Evolutionary conservation across 2,888 invertebrate species (phyloP).

Genomic region (Drosophila affinis): DNA sequence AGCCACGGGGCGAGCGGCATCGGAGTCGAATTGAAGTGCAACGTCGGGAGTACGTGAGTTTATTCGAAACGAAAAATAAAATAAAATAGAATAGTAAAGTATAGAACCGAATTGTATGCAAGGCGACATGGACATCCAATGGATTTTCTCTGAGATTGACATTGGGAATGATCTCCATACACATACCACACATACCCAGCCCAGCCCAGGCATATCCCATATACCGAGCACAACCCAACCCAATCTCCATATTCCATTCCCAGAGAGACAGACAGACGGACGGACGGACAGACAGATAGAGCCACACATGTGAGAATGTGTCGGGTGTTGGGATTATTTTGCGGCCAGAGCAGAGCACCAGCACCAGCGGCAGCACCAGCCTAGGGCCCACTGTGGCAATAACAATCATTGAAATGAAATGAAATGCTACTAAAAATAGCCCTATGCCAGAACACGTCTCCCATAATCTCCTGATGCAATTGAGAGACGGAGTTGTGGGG

Average conservation of each 20-base stretch:
- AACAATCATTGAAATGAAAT: conserved; percentile 47
- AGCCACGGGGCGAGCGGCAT: not conserved
- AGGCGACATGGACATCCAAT: conserved; percentile 54
- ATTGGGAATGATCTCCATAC: conserved; percentile 12
- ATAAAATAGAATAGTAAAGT: conserved; percentile 28
- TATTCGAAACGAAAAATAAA: conserved; percentile 52
- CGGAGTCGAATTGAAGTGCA: conserved; percentile 47
- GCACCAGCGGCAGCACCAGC: not conserved
- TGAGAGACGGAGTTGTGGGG: conserved; percentile 8
- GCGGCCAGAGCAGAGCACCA: conserved; percentile 39
- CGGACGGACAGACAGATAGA: not conserved
- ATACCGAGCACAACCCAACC: not conserved
- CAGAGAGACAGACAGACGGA: conserved; percentile 12
- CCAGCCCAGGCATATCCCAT: not conserved
- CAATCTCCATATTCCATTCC: conserved; percentile 12
- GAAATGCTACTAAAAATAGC: conserved; percentile 61
- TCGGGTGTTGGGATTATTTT: conserved; percentile 66
- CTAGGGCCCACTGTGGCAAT: conserved; percentile 20
- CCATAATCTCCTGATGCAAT: conserved; percentile 44
- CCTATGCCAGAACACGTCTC: conserved; percentile 31
- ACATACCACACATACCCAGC: not conserved
- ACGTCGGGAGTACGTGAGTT: conserved; percentile 56
- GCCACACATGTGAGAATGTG: conserved; percentile 68
- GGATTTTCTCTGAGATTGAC: conserved; percentile 35
- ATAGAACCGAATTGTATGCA: conserved; percentile 52